phyloP scores from a whole-genome alignment of 2,888 invertebrate species.

The Xestobium rufovillosum region DNA sequence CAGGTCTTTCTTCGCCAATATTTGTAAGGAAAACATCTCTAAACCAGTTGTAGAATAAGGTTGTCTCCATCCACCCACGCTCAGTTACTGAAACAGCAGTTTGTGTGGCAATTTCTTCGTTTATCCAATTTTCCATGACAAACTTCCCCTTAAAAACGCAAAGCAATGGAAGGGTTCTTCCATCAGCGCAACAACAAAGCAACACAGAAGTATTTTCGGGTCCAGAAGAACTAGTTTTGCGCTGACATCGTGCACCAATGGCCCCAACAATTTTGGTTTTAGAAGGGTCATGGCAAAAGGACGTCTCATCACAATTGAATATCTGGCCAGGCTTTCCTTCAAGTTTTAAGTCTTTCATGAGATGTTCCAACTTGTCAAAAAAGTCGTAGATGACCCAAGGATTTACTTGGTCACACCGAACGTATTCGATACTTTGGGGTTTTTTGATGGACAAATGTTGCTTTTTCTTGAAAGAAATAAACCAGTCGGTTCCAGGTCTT shows the following conservation, averaged over 20 bases:
- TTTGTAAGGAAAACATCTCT: slow-evolving; percentile 7
- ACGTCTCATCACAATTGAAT: slow-evolving; percentile 19
- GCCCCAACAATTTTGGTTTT: slow-evolving; percentile 19
- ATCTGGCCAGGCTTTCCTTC: slow-evolving; percentile 15
- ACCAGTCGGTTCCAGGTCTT: slow-evolving; percentile 13
- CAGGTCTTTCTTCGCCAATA: no score
- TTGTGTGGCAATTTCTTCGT: slow-evolving; percentile 19
- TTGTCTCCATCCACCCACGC: slow-evolving; percentile 34
- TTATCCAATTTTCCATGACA: slow-evolving; percentile 17
- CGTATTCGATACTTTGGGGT: slow-evolving; percentile 15
- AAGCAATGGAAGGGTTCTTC: slow-evolving; percentile 14
- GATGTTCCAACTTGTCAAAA: no score
- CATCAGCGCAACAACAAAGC: slow-evolving; percentile 16
- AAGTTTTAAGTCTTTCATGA: slow-evolving; percentile 13
- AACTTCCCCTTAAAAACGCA: slow-evolving; percentile 18
- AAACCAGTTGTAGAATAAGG: slow-evolving; percentile 21
- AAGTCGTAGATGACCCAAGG: no score
- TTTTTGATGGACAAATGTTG: slow-evolving; percentile 15
- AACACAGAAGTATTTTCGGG: slow-evolving; percentile 19
- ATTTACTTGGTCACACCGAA: slow-evolving; percentile 12
- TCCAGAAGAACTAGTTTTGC: slow-evolving; percentile 11
- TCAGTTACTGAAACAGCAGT: slow-evolving; percentile 27
- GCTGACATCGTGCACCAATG: slow-evolving; percentile 10
- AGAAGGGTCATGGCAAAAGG: slow-evolving; percentile 18
- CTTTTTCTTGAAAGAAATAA: slow-evolving; percentile 11